Percentiles rank a stretch among this genome's conserved stretches.
phyloP scores from a whole-genome alignment of 2,113 vertebrate species.

The Alethe castanea region DNA sequence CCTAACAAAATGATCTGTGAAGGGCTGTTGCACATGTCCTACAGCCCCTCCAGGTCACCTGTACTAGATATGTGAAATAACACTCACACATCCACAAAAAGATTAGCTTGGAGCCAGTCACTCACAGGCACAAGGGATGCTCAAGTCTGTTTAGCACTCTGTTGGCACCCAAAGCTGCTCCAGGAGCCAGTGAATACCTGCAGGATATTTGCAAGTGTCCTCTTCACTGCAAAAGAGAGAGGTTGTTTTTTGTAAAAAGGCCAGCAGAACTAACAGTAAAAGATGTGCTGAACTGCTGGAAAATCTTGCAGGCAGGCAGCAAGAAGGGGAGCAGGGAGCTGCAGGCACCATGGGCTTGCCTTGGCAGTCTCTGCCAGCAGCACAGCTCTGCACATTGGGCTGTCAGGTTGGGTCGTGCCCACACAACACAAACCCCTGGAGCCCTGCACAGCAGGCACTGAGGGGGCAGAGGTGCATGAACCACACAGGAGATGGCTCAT shows the following conservation, averaged over 20 bases:
- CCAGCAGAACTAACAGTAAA: not conserved
- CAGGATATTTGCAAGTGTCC: not conserved
- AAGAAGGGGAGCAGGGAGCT: not conserved
- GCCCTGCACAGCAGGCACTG: not conserved
- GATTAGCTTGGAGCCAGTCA: not conserved
- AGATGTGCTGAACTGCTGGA: not conserved
- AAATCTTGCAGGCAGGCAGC: not conserved
- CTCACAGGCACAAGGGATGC: not conserved
- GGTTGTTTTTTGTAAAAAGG: not conserved
- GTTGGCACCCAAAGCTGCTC: not conserved
- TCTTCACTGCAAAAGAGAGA: not conserved
- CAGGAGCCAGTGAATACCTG: not conserved
- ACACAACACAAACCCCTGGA: rapidly evolving
- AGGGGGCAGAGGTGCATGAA: not conserved
- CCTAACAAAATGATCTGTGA: rapidly evolving
- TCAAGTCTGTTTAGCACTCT: not conserved
- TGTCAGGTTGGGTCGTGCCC: not conserved
- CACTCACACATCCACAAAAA: not conserved
- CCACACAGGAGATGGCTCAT: not conserved
- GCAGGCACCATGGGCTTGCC: not conserved
- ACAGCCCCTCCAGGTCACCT: not conserved
- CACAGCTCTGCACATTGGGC: not conserved
- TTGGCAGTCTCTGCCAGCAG: not conserved
- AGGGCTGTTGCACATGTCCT: not conserved
- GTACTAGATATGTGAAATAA: not conserved